Evolutionary conservation across 1,140 invertebrate species (phyloP).

Genomic region (Dufourea novaeangliae): DNA sequence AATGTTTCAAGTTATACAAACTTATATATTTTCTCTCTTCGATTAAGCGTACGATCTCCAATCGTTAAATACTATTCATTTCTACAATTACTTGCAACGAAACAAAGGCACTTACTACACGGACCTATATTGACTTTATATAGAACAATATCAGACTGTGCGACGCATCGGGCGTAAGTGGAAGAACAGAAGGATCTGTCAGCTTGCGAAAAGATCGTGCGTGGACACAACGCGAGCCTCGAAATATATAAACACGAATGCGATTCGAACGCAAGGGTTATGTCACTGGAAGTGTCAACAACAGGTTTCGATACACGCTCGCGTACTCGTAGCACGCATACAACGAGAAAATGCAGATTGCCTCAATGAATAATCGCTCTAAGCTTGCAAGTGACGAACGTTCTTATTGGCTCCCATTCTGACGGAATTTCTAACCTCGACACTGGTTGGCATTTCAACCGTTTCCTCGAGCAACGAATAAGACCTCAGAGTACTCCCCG

Average conservation of each 20-base stretch:
- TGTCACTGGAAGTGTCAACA: conserved; percentile 45
- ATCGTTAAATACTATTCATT: background rate
- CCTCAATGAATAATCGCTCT: conserved; percentile 33
- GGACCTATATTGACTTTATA: conserved; percentile 8
- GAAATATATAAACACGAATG: background rate
- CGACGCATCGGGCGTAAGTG: conserved; percentile 7
- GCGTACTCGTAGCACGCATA: conserved; percentile 8
- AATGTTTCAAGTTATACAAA: background rate
- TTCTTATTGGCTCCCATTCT: conserved; percentile 26
- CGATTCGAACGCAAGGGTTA: conserved; percentile 10
- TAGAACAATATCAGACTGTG: conserved; percentile 14
- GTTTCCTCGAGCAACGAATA: conserved; percentile 6
- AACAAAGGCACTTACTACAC: conserved; percentile 30
- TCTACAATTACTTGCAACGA: background rate
- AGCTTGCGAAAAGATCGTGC: background rate
- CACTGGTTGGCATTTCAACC: conserved; percentile 11
- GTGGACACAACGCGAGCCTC: background rate
- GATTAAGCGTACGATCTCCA: no score
- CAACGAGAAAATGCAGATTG: conserved; percentile 4
- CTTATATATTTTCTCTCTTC: background rate
- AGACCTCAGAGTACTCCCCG: background rate
- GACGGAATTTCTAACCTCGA: conserved; percentile 26
- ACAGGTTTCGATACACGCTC: conserved; percentile 16
- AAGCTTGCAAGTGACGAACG: background rate
- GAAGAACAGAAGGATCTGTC: background rate